A percentile compares a stretch with the other conserved stretches of the same genome.
Conservation (phyloP, 2,113 vertebrate species). For the Clarias magur region DNA sequence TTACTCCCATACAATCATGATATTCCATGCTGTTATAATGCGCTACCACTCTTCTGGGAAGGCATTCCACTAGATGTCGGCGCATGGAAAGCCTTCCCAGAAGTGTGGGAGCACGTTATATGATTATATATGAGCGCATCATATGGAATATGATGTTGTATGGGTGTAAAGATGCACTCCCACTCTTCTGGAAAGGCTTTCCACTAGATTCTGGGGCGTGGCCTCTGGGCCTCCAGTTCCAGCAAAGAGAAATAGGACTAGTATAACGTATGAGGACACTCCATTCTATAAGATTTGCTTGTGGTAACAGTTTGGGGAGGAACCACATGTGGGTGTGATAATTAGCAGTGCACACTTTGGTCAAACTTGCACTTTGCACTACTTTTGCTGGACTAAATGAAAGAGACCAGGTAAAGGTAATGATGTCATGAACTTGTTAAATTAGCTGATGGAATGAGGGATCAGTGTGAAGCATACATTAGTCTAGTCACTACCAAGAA, state of each 20-base stretch:
- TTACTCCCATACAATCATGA: not conserved
- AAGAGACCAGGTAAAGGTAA: not conserved
- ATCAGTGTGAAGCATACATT: not conserved
- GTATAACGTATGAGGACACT: not conserved
- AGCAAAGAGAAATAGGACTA: not conserved
- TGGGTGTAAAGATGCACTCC: not conserved
- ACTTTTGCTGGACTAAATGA: not conserved
- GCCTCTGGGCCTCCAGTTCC: not conserved
- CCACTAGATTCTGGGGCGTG: not conserved
- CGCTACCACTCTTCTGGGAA: not conserved
- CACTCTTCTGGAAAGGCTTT: not conserved
- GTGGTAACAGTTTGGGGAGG: not conserved
- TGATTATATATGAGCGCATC: too few species aligned
- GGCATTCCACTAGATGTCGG: not conserved
- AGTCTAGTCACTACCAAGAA: not conserved
- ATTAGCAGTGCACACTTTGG: not conserved
- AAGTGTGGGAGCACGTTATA: too few species aligned
- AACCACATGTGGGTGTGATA: not conserved
- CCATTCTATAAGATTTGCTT: not conserved
- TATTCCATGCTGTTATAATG: not conserved
- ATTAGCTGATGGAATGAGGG: not conserved
- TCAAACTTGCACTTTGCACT: too few species aligned
- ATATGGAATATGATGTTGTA: too few species aligned
- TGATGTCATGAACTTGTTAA: not conserved
- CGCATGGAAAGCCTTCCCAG: too few species aligned